Conservation (phyloP, 2,797 vertebrate genomes). For the Chiroxiphia lanceolata region DNA sequence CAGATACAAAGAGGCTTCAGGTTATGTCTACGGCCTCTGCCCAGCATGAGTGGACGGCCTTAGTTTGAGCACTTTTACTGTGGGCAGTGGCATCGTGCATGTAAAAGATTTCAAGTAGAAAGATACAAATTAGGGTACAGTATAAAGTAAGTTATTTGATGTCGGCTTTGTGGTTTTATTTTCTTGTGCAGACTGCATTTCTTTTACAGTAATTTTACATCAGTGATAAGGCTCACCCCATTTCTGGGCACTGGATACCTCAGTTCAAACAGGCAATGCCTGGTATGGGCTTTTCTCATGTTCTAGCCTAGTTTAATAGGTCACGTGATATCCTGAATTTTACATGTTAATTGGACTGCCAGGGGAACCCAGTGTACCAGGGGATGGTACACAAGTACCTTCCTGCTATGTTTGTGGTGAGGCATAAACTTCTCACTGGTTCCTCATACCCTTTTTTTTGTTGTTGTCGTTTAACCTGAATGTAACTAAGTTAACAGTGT, state of each 20-base stretch:
- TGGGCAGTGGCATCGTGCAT: rapidly evolving
- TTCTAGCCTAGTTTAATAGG: not conserved
- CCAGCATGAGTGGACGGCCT: rapidly evolving
- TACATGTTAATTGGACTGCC: not conserved
- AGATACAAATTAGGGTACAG: not conserved
- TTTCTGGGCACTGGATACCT: not conserved
- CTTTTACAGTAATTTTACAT: not conserved
- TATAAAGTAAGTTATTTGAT: not conserved
- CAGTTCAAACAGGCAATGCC: not conserved
- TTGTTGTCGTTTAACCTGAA: not conserved
- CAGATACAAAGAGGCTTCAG: not conserved
- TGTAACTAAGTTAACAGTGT: not conserved
- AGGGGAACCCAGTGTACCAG: not conserved
- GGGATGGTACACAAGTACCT: not conserved
- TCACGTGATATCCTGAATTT: not conserved
- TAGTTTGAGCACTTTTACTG: not conserved
- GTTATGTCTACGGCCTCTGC: rapidly evolving
- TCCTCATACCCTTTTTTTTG: not conserved
- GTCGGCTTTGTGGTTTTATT: not conserved
- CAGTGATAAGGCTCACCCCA: not conserved
- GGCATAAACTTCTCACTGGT: no score
- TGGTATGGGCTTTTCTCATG: rapidly evolving
- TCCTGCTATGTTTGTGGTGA: not conserved
- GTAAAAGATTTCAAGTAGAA: not conserved
- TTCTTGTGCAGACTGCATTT: not conserved